Percentiles rank a stretch among this genome's conserved stretches.
Evolutionary conservation across 2,888 invertebrate genomes (phyloP).

Genomic region (Hesperia comma): DNA sequence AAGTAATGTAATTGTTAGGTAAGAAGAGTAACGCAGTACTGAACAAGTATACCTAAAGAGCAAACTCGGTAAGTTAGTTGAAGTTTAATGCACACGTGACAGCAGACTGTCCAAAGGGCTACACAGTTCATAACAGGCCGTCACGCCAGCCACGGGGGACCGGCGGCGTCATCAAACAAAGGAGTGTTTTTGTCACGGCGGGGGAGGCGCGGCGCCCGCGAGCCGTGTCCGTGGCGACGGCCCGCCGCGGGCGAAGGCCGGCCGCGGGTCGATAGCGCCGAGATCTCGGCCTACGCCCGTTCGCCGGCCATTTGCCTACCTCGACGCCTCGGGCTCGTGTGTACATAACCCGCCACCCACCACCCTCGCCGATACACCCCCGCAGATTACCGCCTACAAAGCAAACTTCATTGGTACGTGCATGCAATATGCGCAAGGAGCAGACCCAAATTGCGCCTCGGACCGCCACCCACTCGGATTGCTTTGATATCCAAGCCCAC

Average conservation of each 20-base stretch:
- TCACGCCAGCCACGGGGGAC: conserved; percentile 48
- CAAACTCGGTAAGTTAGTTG: no score
- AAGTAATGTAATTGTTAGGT: no score
- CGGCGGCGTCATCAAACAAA: conserved; percentile 72
- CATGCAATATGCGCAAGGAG: conserved; percentile 84
- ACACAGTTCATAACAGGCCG: no score
- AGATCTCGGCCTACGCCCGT: conserved; percentile 81
- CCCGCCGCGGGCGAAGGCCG: conserved; percentile 60
- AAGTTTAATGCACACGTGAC: no score
- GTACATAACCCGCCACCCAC: conserved; percentile 80
- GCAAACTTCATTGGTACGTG: conserved; percentile 84
- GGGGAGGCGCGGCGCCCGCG: conserved; percentile 73
- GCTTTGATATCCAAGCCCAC: conserved; percentile 74
- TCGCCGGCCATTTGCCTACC: conserved; percentile 84
- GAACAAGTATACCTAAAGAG: no score
- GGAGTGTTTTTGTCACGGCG: conserved; percentile 80
- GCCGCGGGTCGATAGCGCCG: conserved; percentile 81
- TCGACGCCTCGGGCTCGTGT: conserved; percentile 82
- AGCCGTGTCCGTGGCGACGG: conserved; percentile 73
- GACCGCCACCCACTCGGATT: conserved; percentile 64
- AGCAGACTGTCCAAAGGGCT: no score
- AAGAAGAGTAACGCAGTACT: no score
- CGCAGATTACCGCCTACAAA: conserved; percentile 84
- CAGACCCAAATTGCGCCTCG: conserved; percentile 73
- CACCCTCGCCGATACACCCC: conserved; percentile 74